A percentile compares a stretch with the other conserved stretches of the same genome.
Evolutionary conservation across 2,797 vertebrate species (phyloP).

Genomic region (Artibeus lituratus): DNA sequence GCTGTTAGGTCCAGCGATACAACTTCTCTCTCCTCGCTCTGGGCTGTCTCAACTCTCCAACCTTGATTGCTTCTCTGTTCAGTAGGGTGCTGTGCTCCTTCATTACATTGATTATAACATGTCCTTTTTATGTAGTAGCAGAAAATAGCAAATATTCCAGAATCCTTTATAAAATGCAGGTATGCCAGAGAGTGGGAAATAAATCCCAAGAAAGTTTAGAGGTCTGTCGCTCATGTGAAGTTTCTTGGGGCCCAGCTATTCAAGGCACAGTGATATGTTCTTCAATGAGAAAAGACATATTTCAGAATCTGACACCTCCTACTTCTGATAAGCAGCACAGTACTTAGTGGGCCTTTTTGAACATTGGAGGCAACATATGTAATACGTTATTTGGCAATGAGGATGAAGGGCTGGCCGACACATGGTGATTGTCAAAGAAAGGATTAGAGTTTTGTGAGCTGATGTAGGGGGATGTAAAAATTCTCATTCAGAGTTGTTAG

Average conservation of each 20-base stretch:
- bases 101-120: not conserved
- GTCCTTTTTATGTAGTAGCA: not conserved
- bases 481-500: not conserved
- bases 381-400: not conserved
- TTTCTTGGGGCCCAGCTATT: not conserved
- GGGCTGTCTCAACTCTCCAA: not conserved
- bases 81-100: not conserved
- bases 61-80: not conserved
- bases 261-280: not conserved
- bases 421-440: not conserved
- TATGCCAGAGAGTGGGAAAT: not conserved
- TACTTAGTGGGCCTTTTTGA: not conserved
- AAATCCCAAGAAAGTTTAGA: not conserved
- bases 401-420: not conserved
- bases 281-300: not conserved
- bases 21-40: not conserved
- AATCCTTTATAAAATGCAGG: not conserved
- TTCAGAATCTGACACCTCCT: not conserved
- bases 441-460: not conserved
- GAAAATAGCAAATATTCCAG: not conserved
- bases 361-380: not conserved
- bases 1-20: not conserved
- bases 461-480: not conserved
- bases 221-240: not conserved
- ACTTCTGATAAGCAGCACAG: not conserved